Evolutionary conservation across 2,888 invertebrate species (phyloP).

Genomic region (Scaptomyza parva): DNA sequence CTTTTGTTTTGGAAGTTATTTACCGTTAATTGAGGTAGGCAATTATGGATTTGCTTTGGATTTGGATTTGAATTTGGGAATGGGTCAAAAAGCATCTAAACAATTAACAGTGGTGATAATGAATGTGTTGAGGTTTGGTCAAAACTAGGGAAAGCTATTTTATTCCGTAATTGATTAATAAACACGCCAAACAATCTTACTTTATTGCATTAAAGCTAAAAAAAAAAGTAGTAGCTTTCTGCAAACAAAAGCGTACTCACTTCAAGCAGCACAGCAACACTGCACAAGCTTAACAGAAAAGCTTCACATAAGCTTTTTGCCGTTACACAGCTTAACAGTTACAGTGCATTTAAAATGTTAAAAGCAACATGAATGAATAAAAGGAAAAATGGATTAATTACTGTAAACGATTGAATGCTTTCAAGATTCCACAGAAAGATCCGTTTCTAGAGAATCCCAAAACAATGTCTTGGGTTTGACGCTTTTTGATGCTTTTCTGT

Average conservation of each 20-base stretch:
- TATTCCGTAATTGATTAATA: too few relatives aligned
- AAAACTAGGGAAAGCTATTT: background rate
- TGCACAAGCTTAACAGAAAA: conserved; percentile 27
- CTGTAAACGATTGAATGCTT: background rate
- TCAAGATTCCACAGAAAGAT: background rate
- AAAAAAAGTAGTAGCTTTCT: background rate
- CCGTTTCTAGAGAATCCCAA: background rate
- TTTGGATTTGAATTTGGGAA: conserved; percentile 7
- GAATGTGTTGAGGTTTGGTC: background rate
- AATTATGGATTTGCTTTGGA: conserved; percentile 65
- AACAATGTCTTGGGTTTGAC: background rate
- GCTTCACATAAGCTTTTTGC: conserved; percentile 42
- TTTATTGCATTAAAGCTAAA: background rate
- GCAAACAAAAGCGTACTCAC: conserved; percentile 14
- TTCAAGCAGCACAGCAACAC: conserved; percentile 45
- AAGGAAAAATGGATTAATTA: background rate
- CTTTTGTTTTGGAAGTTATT: conserved; percentile 18
- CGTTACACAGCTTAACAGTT: conserved; percentile 6
- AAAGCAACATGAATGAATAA: background rate
- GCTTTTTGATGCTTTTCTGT: conserved; percentile 2
- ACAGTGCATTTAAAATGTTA: background rate
- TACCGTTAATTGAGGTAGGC: conserved; percentile 66
- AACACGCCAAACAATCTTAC: background rate
- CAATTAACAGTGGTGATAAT: conserved; percentile 6
- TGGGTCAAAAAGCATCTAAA: conserved; percentile 23